These are phyloP conservation scores for Ormyrus rosae DNA, from an alignment of 2,888 invertebrate genomes.

Conservation along the genomic window DNA sequence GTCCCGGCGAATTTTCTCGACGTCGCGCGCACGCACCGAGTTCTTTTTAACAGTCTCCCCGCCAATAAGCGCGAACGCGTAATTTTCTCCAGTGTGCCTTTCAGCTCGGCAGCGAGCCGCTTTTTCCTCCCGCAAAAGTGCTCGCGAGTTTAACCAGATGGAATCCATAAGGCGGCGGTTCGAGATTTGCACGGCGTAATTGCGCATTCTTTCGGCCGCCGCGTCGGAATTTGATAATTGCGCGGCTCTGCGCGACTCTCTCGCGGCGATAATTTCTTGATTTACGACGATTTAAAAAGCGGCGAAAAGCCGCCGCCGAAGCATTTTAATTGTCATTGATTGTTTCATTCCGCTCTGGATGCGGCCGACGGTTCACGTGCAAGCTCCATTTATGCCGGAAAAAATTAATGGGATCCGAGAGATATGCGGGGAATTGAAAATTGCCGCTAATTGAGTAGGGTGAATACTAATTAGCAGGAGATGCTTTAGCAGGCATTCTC, in stretches of 20 bases:
- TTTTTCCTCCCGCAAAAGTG: not conserved
- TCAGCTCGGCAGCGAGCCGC: not conserved
- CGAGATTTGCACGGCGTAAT: slow-evolving; percentile 39
- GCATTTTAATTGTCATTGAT: too few species aligned
- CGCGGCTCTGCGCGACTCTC: slow-evolving; percentile 1
- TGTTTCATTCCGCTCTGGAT: too few species aligned
- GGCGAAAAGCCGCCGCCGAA: too few species aligned
- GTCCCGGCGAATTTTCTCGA: not conserved
- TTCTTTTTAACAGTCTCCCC: slow-evolving; percentile 65
- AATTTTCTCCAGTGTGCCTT: slow-evolving; percentile 67
- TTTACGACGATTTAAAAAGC: slow-evolving; percentile 14
- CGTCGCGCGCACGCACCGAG: not conserved
- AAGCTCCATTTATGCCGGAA: too few species aligned
- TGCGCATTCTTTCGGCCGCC: not conserved
- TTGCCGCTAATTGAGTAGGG: too few species aligned
- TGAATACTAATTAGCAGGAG: too few species aligned
- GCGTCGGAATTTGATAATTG: slow-evolving; percentile 44
- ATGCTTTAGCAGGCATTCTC: too few species aligned
- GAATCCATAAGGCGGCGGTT: slow-evolving; percentile 21
- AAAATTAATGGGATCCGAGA: too few species aligned
- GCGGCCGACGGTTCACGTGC: too few species aligned
- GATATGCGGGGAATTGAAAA: too few species aligned
- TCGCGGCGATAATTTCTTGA: slow-evolving; percentile 42
- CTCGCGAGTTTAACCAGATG: slow-evolving; percentile 21
- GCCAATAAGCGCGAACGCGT: slow-evolving; percentile 72